Conservation (phyloP, 2,888 invertebrate species). For the Ctena decussata region DNA sequence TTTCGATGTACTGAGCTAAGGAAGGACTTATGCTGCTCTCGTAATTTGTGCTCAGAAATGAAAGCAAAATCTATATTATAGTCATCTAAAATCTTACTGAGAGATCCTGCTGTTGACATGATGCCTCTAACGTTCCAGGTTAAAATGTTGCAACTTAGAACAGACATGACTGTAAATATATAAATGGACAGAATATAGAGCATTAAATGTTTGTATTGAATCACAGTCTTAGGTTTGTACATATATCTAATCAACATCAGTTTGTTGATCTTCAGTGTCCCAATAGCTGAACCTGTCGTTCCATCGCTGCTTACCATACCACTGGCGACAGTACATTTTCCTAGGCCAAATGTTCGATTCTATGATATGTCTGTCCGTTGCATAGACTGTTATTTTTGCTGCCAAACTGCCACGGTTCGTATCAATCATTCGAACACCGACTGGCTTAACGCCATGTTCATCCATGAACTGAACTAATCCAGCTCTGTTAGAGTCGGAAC, state of each 20-base stretch:
- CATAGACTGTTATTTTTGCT: background rate
- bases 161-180: too few species aligned
- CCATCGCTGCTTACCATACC: background rate
- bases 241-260: too few species aligned
- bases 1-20: background rate
- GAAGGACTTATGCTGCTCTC: background rate
- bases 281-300: background rate
- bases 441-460: background rate
- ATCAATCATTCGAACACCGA: background rate
- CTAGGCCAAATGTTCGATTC: background rate
- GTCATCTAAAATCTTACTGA: slow-evolving; percentile 3
- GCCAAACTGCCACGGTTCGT: background rate
- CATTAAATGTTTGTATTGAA: too few species aligned
- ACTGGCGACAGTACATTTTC: background rate
- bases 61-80: slow-evolving; percentile 14
- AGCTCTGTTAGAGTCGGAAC: background rate
- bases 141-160: background rate
- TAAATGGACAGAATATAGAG: background rate
- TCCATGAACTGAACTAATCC: background rate
- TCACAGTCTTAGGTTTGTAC: background rate
- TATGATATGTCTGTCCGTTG: background rate
- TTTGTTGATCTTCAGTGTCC: too few species aligned
- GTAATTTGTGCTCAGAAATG: slow-evolving; percentile 15
- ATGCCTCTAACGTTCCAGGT: slow-evolving; percentile 19
- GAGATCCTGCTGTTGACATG: slow-evolving; percentile 15